Conservation (phyloP, 2,113 vertebrate species). For the Serinus canaria region DNA sequence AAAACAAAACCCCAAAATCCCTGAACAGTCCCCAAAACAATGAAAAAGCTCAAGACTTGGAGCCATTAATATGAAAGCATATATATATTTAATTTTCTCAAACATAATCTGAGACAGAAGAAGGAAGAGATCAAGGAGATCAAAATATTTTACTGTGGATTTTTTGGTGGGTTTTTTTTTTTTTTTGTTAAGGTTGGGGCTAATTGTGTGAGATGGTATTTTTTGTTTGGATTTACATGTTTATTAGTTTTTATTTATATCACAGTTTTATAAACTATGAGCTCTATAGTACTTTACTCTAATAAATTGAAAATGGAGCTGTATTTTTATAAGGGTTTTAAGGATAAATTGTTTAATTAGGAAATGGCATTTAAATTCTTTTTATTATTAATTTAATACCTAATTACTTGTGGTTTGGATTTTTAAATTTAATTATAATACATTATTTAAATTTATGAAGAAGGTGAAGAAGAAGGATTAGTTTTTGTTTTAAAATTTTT, state of each 20-base stretch:
- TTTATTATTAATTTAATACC: not conserved
- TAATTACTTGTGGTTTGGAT: not conserved
- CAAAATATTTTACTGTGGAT: not conserved
- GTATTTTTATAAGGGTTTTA: not conserved
- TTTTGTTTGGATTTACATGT: not conserved
- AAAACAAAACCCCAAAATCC: not conserved
- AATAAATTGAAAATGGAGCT: not conserved
- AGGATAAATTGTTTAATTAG: not conserved
- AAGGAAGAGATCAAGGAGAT: rapidly evolving
- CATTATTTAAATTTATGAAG: not conserved
- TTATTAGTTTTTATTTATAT: not conserved
- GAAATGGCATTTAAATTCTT: not conserved
- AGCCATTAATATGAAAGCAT: rapidly evolving
- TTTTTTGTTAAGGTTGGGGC: not conserved
- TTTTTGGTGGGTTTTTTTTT: not conserved
- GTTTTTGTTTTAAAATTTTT: not conserved
- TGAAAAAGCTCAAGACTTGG: not conserved
- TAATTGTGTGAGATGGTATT: not conserved
- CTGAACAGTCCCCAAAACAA: too few species aligned
- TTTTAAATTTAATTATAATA: not conserved
- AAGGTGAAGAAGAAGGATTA: not conserved
- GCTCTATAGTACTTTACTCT: not conserved
- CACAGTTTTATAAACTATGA: not conserved
- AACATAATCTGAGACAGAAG: not conserved
- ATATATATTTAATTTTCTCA: not conserved